These are phyloP conservation scores for Parotocinclus haroldoi DNA, from an alignment of 2,797 vertebrate species.

Conservation along the genomic window DNA sequence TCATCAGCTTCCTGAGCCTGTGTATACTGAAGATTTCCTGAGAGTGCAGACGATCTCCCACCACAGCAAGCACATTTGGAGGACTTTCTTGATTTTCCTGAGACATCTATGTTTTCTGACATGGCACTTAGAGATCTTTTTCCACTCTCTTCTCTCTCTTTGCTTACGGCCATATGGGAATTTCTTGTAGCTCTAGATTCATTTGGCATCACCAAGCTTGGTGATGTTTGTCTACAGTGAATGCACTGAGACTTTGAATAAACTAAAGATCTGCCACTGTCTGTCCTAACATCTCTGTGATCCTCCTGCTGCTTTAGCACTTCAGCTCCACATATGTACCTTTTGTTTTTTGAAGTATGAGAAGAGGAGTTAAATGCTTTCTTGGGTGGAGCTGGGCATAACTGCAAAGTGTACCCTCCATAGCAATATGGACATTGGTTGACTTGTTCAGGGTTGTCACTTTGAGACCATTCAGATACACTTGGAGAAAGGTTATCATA, in stretches of 20 bases:
- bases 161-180: constrained; percentile 32
- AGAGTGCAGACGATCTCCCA: constrained; percentile 39
- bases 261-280: constrained; percentile 44
- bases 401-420: constrained; percentile 33
- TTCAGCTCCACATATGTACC: constrained; percentile 23
- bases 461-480: constrained; percentile 65
- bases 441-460: constrained; percentile 53
- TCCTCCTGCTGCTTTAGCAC: neutral
- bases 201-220: constrained; percentile 43
- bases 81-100: constrained; percentile 46
- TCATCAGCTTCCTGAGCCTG: constrained; percentile 17
- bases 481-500: constrained; percentile 61
- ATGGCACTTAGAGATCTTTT: constrained; percentile 48
- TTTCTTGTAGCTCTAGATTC: constrained; percentile 35
- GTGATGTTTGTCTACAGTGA: constrained; percentile 41
- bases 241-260: constrained; percentile 46
- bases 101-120: constrained; percentile 50
- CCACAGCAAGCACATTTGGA: constrained; percentile 62
- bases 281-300: constrained; percentile 27
- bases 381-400: constrained; percentile 44
- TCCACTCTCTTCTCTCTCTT: constrained; percentile 50
- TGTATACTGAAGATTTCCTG: constrained; percentile 7
- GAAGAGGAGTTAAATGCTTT: constrained; percentile 30
- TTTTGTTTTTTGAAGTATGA: constrained; percentile 34
- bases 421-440: constrained; percentile 49